Evolutionary conservation across 1,140 invertebrate genomes (phyloP), one percentile per base, ranked within the genome.

Genomic region (Lerema accius): DNA sequence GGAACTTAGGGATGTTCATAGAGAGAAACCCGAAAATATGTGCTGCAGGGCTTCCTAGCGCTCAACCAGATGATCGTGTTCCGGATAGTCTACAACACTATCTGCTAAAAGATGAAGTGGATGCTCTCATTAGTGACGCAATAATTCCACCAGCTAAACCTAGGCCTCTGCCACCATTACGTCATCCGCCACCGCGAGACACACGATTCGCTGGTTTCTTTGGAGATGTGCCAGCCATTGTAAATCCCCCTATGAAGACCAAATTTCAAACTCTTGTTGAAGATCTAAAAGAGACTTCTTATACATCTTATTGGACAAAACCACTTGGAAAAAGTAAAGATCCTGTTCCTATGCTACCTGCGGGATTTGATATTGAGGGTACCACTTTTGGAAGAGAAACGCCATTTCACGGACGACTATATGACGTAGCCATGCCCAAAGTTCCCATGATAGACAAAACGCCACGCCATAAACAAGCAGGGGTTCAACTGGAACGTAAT

Each of bases 221-320:
- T 65, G 72, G 80, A 15, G 53, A 79, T 4, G 74, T 82, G 2
- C 63, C 78, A 1, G 10, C 71, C 46, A 68, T 92, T 11, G 63
- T 90, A 17, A 91, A 86, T 48, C 90, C 89, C 37, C 82, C 83
- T 17, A 70, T 73, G 0, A 84, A 90, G 80, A 85, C 90, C 7
- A 90, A 91, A 67, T 93, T 92, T 65, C 82, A 92, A 77, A 83
- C 78, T 7, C 66, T 93, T 1, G 85, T 91, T 43, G 78, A 84
- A 13, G 91, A 93, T 61, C 75, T 93, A 4, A 91, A 90, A 69
- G 89, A 92, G 48, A 92, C 92, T 0, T 56, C 84, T 3, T 92
- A 92, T 69, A 32, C 73, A 6, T 92, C 91, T 3, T 92, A 91
- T 60, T 93, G 92, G 92, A 89, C 86, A 56, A 85, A 86, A 63